Percentiles rank a stretch among this genome's conserved stretches.
phyloP scores from a whole-genome alignment of 2,797 vertebrate genomes.

The Lindbergichthys nudifrons region DNA sequence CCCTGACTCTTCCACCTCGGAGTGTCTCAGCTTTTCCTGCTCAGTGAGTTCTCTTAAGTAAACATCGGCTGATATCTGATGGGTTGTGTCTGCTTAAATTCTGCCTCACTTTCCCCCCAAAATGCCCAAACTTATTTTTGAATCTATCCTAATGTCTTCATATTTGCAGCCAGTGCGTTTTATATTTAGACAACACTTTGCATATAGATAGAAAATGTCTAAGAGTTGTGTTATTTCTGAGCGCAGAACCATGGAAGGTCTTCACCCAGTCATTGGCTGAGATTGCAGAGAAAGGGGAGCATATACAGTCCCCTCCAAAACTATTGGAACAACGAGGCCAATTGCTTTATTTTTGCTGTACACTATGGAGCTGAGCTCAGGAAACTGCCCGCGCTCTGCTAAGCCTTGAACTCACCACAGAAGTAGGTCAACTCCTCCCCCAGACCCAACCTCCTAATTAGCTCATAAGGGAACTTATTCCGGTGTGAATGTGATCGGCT shows the following conservation, averaged over 20 bases:
- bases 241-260: background rate
- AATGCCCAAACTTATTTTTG: conserved; percentile 12
- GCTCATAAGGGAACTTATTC: too few species aligned
- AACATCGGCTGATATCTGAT: conserved; percentile 22
- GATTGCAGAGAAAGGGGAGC: background rate
- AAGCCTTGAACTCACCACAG: too few species aligned
- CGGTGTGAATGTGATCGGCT: too few species aligned
- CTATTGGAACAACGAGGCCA: too few species aligned
- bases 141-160: conserved; percentile 16
- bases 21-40: conserved; percentile 29
- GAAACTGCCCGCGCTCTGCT: too few species aligned
- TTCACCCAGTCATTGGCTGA: background rate
- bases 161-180: conserved; percentile 20
- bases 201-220: background rate
- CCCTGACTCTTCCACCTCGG: conserved; percentile 17
- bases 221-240: conserved; percentile 15
- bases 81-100: conserved; percentile 9
- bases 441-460: too few species aligned
- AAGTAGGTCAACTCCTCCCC: too few species aligned
- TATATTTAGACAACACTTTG: background rate
- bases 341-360: too few species aligned
- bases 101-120: background rate
- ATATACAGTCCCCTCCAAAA: background rate
- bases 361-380: too few species aligned
- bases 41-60: conserved; percentile 22